Conservation (phyloP, 2,797 vertebrate species). For the Buceros bicornis region DNA sequence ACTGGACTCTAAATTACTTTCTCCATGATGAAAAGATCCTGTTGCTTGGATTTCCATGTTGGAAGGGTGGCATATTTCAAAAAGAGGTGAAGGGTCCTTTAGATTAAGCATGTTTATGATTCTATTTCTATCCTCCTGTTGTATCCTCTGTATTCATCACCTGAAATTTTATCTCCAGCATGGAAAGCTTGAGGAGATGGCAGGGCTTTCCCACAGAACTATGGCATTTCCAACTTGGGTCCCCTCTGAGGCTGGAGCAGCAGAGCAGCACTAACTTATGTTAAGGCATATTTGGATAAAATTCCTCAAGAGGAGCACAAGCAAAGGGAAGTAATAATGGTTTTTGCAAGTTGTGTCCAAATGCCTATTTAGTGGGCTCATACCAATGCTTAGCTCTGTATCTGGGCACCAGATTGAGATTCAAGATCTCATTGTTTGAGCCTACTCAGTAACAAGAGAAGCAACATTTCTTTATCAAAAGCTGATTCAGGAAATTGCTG, state of each 20-base stretch:
- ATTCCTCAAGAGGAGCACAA: neutral
- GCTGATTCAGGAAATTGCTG: neutral
- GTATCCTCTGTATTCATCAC: neutral
- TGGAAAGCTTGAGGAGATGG: neutral
- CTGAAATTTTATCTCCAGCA: neutral
- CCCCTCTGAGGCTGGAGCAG: neutral
- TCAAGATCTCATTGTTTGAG: neutral
- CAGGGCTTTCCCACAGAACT: neutral
- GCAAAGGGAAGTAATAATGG: neutral
- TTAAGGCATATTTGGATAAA: neutral
- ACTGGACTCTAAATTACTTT: neutral
- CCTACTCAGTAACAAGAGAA: neutral
- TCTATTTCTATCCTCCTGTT: neutral
- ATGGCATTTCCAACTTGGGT: neutral
- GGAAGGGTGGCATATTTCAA: neutral
- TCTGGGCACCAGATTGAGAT: neutral
- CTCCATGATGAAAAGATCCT: neutral
- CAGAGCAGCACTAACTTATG: neutral
- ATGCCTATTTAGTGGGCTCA: neutral
- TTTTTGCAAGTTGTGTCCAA: neutral
- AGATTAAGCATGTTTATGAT: neutral
- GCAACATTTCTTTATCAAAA: neutral
- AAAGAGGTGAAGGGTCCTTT: neutral
- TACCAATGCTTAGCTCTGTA: neutral
- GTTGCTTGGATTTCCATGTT: neutral